Conservation (phyloP, 2,888 invertebrate genomes). For the Trachelus troglodyta region DNA sequence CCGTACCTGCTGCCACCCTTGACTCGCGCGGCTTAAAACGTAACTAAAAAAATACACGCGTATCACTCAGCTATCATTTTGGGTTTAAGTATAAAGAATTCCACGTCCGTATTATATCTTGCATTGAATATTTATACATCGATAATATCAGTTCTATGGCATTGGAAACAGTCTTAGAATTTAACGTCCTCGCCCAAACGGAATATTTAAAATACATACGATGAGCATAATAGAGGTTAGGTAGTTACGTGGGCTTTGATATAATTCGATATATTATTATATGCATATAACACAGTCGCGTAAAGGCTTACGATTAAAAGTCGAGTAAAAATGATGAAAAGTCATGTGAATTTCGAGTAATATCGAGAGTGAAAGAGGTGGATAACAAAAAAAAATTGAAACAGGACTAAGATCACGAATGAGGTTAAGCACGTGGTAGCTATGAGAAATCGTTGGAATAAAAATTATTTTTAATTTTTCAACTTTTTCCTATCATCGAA, state of each 20-base stretch:
- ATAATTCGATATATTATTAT: background rate
- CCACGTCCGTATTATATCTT: conserved; percentile 20
- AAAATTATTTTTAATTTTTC: background rate
- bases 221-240: background rate
- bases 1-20: background rate
- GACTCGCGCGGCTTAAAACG: background rate
- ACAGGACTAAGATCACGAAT: background rate
- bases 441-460: background rate
- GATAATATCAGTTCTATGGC: conserved; percentile 57
- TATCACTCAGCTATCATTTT: background rate
- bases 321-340: background rate
- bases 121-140: conserved; percentile 39
- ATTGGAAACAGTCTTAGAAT: conserved; percentile 57
- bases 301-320: background rate
- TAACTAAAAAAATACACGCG: background rate
- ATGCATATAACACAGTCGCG: background rate
- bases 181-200: conserved; percentile 33
- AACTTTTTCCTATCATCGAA: background rate
- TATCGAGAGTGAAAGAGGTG: background rate
- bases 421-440: background rate
- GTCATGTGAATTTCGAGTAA: background rate
- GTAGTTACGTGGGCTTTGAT: background rate
- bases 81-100: background rate
- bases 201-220: conserved; percentile 30
- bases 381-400: background rate